Base-by-base conservation (phyloP, 2,888 invertebrate species). In the Rotaria socialis region DNA sequence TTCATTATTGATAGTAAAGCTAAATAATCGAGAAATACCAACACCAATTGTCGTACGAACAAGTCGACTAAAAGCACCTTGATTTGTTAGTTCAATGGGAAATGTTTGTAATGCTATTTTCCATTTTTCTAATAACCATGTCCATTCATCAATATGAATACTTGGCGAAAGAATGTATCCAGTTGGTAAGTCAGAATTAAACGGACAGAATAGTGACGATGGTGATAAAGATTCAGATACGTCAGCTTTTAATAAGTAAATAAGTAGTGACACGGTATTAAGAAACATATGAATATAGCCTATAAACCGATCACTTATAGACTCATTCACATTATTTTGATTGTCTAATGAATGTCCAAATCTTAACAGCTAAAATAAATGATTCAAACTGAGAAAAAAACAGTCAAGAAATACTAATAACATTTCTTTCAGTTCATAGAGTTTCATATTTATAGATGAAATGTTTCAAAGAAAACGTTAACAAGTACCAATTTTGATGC, bases 121-220 rank as follows among this genome's bases (percentile, higher is more conserved):
- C 67, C 67, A 67, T 67, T 67, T 67, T 16, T 67, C 35, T 67
- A 67, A 67, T 67, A 67, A 19, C 67, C 67, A 67, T 35, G 67
- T 67, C 67, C 67, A 67, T 67, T 67, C 27, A 35, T 67, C 35
- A 35, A 67, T 35, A 67, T 67, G 35, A 6, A 6, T 67, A 1
- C 4, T 0, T 67, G 67, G 67, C 14, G 67, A 67, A 27, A 67
- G 27, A 19, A 67, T 67, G 6, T 35, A 0, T 35, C 5, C 35
- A 2, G 2, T 27, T 60, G 27, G 27, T 60, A 27, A 60, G 27
- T 60, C 27, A 60, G 10, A n/a, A 27, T 10, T 60, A 60, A 27
- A 27, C 7, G 60, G 11, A 11, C 2, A 0, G 16, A 27, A 60
- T 16, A 52, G 16, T 60, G 60, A 60, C 2, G 67, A 35, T 35